Evolutionary conservation across 2,888 invertebrate species (phyloP), one percentile per base, ranked within the genome.

Genomic region (Pterobdella sp.): DNA sequence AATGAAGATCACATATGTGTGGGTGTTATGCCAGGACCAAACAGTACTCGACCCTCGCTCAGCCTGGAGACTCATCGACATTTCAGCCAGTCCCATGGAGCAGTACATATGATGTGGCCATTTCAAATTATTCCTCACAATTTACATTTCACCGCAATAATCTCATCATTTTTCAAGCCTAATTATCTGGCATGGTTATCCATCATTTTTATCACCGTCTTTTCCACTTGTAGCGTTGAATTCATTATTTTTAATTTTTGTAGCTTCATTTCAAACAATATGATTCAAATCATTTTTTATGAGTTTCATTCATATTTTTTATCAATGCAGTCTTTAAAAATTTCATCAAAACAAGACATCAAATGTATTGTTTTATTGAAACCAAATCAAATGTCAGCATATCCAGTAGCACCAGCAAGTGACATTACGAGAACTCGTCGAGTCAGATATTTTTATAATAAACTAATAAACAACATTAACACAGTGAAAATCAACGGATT

Each of bases 1-100:
- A 26, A 89, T 95, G 88, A 86, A 94, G 72, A 92, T 96, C 0
- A 91, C 91, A 81, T 94, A 99, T 82, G 93, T 96, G 49, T 98
- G 98, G 98, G 97, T 96, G 1, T 86, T 99, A 79, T 98, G 98
- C 83, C 86, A 98, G 74, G 98, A 99, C 84, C 91, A 92, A 34
- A 88, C 90, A 76, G 96, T 97, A 84, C 84, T 95, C 64, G 92
- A 97, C 86, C 91, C 97, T 0, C 90, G 90, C 79, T 91, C 96
- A 0, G 97, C 97, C 0, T 99, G 98, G 98, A 88, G 93, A 81
- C 85, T 99, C 63, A 87, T 99, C 74, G 98, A 99, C 77, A 78
- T 85, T 3, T 83, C 82, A 32, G 80, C 79, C 42, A 79, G 75
- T 65, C 76, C 80, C 26, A 68, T 76, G 42, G 80, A 81, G 72